These are phyloP conservation scores for Pitangus sulphuratus DNA, from an alignment of 2,797 vertebrate genomes.

Conservation along the genomic window DNA sequence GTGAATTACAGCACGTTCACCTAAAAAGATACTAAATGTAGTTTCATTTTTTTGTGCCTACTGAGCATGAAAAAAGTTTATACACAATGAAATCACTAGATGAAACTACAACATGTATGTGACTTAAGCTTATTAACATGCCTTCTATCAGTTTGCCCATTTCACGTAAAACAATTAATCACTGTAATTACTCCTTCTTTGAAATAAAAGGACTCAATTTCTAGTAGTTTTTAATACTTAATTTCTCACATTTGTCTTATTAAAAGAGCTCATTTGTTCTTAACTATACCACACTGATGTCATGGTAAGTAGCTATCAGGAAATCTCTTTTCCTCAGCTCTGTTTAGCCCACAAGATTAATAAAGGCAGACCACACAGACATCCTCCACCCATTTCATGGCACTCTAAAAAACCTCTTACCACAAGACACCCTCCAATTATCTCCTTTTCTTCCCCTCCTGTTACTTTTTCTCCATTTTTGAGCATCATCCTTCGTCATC, in stretches of 20 bases:
- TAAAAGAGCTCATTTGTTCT: background rate
- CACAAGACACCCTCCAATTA: background rate
- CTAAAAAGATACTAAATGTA: background rate
- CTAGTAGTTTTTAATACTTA: background rate
- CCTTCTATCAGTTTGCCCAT: background rate
- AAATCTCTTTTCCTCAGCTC: background rate
- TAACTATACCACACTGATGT: background rate
- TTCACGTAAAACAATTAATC: background rate
- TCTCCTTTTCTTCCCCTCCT: background rate
- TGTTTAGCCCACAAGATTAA: background rate
- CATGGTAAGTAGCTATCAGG: background rate
- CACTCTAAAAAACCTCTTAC: background rate
- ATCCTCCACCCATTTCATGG: background rate
- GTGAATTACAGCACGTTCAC: background rate
- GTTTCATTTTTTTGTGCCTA: background rate
- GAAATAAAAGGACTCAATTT: background rate
- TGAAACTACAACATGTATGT: background rate
- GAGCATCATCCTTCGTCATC: background rate
- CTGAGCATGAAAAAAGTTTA: background rate
- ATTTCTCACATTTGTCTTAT: background rate
- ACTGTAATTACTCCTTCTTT: background rate
- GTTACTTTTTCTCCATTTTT: background rate
- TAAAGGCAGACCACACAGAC: background rate
- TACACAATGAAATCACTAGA: background rate
- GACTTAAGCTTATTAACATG: background rate